Conservation (phyloP, 2,888 invertebrate species). For the Pseudococcus viburni region DNA sequence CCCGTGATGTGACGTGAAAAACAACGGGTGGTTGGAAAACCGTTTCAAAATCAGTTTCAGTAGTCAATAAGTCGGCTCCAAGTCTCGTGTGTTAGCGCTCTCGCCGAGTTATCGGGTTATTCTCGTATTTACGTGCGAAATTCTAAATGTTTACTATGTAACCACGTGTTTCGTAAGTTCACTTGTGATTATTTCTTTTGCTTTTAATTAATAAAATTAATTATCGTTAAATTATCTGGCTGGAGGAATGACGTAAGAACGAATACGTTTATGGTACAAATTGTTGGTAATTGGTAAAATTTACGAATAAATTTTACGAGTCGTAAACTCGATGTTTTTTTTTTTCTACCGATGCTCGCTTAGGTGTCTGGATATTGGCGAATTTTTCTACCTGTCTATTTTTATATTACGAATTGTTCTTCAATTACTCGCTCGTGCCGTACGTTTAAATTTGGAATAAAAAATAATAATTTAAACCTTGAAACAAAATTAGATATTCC, state of each 20-base stretch:
- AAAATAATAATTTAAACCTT: neutral
- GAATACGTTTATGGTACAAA: neutral
- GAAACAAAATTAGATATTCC: neutral
- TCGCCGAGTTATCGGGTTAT: neutral
- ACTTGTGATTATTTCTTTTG: neutral
- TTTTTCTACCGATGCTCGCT: too few relatives aligned
- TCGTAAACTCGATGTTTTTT: too few relatives aligned
- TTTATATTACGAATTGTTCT: neutral
- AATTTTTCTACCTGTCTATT: neutral
- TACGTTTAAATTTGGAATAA: neutral
- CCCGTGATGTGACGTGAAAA: slow-evolving; percentile 52
- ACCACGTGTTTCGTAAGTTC: slow-evolving; percentile 50
- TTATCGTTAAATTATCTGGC: neutral
- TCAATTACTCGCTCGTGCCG: neutral
- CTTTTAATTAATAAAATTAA: slow-evolving; percentile 2
- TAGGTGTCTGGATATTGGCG: too few relatives aligned
- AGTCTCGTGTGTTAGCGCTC: slow-evolving; percentile 48
- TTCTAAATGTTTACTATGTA: slow-evolving; percentile 29
- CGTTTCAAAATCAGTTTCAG: slow-evolving; percentile 57
- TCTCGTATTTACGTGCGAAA: slow-evolving; percentile 20
- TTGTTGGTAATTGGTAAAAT: neutral
- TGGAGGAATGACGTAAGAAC: neutral
- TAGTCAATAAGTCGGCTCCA: slow-evolving; percentile 40
- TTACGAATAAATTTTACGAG: neutral
- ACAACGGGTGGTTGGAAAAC: slow-evolving; percentile 60